phyloP scores from a whole-genome alignment of 2,797 vertebrate species.

The Margarornis squamiger region DNA sequence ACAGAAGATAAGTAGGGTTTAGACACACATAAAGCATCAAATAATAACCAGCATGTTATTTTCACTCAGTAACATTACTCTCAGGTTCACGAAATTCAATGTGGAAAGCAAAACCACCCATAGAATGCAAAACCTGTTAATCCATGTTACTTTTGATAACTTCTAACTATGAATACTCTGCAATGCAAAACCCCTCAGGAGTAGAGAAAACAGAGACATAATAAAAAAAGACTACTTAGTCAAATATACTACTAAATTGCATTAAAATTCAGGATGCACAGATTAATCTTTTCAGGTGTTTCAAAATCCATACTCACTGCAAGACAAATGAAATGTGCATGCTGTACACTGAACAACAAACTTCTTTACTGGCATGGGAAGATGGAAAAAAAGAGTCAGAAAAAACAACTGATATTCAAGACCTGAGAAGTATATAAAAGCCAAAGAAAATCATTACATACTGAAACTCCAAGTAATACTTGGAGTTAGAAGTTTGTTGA shows the following conservation, averaged over 20 bases:
- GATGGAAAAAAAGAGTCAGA: background rate
- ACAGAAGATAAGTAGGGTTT: background rate
- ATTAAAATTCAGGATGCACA: background rate
- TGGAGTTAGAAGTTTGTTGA: background rate
- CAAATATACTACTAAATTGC: background rate
- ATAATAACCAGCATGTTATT: background rate
- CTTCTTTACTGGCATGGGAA: background rate
- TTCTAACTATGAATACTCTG: background rate
- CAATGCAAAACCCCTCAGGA: background rate
- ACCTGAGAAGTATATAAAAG: background rate
- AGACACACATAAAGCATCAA: background rate
- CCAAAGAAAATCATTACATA: background rate
- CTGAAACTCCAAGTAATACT: background rate
- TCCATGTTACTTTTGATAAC: background rate
- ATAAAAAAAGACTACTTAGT: background rate
- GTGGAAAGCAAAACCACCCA: background rate
- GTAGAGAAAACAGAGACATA: background rate
- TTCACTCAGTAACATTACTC: background rate
- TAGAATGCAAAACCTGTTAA: background rate
- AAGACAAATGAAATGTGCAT: background rate
- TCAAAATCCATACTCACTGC: background rate
- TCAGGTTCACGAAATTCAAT: background rate
- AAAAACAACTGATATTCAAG: background rate
- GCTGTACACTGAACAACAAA: background rate
- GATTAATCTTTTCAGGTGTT: background rate